phyloP scores from a whole-genome alignment of 2,888 invertebrate genomes.

The Acleris holmiana region DNA sequence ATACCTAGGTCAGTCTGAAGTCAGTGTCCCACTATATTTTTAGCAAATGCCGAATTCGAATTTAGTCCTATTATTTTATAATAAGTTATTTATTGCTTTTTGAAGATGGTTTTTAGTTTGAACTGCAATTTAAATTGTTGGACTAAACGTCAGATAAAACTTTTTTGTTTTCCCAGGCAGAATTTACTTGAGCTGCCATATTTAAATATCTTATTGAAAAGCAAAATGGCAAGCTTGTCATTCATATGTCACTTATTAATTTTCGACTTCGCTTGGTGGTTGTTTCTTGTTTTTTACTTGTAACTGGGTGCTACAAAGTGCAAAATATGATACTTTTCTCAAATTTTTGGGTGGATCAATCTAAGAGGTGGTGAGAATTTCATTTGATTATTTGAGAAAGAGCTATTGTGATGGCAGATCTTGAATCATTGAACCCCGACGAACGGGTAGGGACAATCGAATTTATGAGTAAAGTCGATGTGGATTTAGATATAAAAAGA shows the following conservation, averaged over 20 bases:
- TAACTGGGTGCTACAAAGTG: constrained; percentile 18
- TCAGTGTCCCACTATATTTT: no score
- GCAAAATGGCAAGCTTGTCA: no score
- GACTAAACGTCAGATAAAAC: no score
- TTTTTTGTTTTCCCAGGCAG: no score
- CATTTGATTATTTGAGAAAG: neutral
- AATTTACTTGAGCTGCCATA: no score
- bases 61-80: no score
- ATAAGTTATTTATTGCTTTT: no score
- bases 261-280: constrained; percentile 36
- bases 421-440: constrained; percentile 61
- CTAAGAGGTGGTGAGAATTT: neutral
- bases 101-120: no score
- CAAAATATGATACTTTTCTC: constrained; percentile 11
- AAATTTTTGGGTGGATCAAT: constrained; percentile 10
- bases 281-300: constrained; percentile 34
- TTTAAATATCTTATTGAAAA: no score
- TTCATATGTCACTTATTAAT: constrained; percentile 20
- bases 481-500: constrained; percentile 52
- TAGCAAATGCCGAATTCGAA: no score
- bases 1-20: no score
- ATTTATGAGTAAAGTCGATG: constrained; percentile 47
- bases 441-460: constrained; percentile 52
- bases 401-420: constrained; percentile 55
- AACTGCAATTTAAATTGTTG: no score